phyloP scores from a whole-genome alignment of 2,113 vertebrate genomes.

The Steatornis caripensis region DNA sequence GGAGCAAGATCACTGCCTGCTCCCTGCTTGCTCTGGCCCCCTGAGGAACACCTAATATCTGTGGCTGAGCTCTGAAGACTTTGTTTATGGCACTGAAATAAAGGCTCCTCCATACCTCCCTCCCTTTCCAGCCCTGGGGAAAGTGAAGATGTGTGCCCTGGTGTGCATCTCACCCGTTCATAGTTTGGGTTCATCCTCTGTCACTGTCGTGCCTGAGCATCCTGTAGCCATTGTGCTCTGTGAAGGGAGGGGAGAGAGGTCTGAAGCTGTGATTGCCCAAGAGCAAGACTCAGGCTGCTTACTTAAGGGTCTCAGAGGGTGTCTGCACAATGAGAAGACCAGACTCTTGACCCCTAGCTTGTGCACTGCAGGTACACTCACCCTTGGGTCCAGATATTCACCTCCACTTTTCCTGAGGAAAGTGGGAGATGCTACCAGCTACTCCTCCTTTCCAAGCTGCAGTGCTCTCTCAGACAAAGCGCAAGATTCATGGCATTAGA shows the following conservation, averaged over 20 bases:
- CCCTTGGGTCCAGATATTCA: background rate
- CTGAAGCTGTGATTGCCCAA: background rate
- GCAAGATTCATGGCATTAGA: background rate
- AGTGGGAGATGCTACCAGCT: background rate
- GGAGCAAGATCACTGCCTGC: background rate
- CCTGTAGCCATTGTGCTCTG: background rate
- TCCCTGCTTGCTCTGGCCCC: background rate
- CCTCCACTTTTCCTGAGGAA: background rate
- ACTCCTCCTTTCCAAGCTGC: background rate
- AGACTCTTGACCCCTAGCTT: background rate
- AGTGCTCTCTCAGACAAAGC: background rate
- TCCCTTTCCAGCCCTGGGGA: background rate
- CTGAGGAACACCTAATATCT: background rate
- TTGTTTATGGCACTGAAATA: background rate
- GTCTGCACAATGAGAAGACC: background rate
- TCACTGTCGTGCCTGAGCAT: accelerated
- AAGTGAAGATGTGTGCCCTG: background rate
- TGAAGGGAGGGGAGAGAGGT: background rate
- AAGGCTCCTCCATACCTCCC: background rate
- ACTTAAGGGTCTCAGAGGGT: background rate
- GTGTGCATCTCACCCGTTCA: background rate
- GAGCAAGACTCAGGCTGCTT: background rate
- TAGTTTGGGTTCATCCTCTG: background rate
- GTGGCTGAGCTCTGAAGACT: background rate
- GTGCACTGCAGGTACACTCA: accelerated